Conservation (phyloP, 2,888 invertebrate genomes). For the Lasioglossum morio region DNA sequence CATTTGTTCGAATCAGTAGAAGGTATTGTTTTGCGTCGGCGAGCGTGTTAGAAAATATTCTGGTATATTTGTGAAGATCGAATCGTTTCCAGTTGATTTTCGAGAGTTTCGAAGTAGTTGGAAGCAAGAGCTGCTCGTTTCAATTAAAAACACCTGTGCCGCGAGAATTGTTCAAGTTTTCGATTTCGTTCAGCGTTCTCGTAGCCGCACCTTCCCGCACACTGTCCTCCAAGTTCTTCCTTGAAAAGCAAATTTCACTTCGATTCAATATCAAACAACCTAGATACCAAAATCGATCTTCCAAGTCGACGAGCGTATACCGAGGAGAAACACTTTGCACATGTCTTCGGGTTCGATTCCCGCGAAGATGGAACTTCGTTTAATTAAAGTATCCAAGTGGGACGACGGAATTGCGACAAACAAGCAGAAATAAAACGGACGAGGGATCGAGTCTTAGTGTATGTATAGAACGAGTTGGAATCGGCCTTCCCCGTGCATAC, state of each 20-base stretch:
- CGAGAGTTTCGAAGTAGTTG: neutral
- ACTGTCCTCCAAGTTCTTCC: too few relatives aligned
- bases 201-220: neutral
- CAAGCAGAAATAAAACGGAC: neutral
- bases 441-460: neutral
- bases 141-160: neutral
- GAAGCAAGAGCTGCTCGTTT: neutral
- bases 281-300: neutral
- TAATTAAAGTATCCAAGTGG: constrained; percentile 4
- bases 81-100: neutral
- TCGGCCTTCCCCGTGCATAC: neutral
- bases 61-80: neutral
- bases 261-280: neutral
- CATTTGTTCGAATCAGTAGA: neutral
- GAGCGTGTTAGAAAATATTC: neutral
- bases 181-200: constrained; percentile 35
- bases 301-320: neutral
- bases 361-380: neutral
- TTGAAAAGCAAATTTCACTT: neutral
- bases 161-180: constrained; percentile 17
- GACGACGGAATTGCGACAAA: neutral
- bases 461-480: neutral
- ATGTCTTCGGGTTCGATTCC: neutral
- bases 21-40: neutral
- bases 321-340: neutral